Conservation (phyloP, 2,888 invertebrate species). For the Pardosa pseudoannulata region DNA sequence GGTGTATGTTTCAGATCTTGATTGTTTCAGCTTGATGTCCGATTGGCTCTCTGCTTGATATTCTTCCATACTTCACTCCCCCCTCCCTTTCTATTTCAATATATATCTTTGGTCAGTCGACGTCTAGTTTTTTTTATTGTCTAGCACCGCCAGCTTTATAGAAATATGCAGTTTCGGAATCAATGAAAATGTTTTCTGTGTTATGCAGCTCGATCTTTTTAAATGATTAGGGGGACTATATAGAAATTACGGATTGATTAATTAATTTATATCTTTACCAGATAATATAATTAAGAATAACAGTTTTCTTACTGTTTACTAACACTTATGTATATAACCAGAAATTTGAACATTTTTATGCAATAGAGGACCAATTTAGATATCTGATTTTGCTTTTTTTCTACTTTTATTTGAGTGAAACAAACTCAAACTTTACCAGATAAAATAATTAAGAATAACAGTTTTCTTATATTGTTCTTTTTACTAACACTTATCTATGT, state of each 20-base stretch:
- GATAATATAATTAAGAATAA: too few relatives aligned
- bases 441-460: too few relatives aligned
- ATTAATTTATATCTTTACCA: too few relatives aligned
- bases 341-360: too few relatives aligned
- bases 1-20: constrained; percentile 26
- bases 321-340: too few relatives aligned
- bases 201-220: constrained; percentile 52
- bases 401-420: too few relatives aligned
- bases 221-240: constrained; percentile 6
- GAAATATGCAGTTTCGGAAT: constrained; percentile 61
- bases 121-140: constrained; percentile 63
- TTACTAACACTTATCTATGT: too few relatives aligned
- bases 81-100: constrained; percentile 13
- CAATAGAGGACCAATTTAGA: too few relatives aligned
- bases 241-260: background rate
- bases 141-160: constrained; percentile 43
- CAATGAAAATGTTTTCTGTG: constrained; percentile 57
- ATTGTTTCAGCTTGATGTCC: constrained; percentile 49
- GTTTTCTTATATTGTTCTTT: too few relatives aligned
- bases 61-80: constrained; percentile 40
- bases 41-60: constrained; percentile 8
- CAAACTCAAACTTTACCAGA: too few relatives aligned
- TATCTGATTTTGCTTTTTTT: too few relatives aligned
- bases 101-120: constrained; percentile 52
- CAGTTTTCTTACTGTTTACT: too few relatives aligned